phyloP scores from a whole-genome alignment of 2,888 invertebrate genomes.

The Escarpia spicata region DNA sequence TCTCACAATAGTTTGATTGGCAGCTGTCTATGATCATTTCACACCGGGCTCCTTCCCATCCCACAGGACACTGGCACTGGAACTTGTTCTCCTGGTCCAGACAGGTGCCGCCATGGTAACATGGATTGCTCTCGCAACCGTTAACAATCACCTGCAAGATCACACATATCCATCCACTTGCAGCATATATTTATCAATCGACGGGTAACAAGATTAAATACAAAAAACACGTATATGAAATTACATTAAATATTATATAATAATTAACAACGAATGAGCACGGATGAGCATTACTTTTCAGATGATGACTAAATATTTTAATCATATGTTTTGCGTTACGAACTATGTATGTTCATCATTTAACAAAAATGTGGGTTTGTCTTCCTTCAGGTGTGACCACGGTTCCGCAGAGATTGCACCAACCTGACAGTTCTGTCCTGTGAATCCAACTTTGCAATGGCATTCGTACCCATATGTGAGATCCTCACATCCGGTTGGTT shows the following conservation, averaged over 20 bases:
- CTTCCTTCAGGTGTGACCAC: conserved; percentile 34
- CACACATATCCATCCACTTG: background rate
- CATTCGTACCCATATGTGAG: conserved; percentile 81
- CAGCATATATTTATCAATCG: background rate
- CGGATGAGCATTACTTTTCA: too few species aligned
- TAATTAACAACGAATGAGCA: too few species aligned
- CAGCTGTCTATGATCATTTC: conserved; percentile 41
- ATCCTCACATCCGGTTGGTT: conserved; percentile 46
- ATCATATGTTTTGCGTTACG: background rate
- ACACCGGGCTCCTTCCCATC: conserved; percentile 48
- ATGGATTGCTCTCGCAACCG: conserved; percentile 92
- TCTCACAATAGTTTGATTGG: conserved; percentile 31
- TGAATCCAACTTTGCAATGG: conserved; percentile 88
- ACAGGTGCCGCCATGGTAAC: conserved; percentile 89
- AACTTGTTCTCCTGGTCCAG: conserved; percentile 37
- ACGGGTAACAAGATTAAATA: background rate
- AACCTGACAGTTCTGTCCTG: conserved; percentile 83
- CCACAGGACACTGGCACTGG: conserved; percentile 43
- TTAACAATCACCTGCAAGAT: conserved; percentile 73
- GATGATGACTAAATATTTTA: background rate
- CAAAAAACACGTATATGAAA: background rate
- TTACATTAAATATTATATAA: too few species aligned
- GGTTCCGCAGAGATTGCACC: conserved; percentile 20
- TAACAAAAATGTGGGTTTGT: conserved; percentile 46
- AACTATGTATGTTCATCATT: conserved; percentile 40